Evolutionary conservation across 2,888 invertebrate genomes (phyloP).

Genomic region (Caenorhabditis becei): DNA sequence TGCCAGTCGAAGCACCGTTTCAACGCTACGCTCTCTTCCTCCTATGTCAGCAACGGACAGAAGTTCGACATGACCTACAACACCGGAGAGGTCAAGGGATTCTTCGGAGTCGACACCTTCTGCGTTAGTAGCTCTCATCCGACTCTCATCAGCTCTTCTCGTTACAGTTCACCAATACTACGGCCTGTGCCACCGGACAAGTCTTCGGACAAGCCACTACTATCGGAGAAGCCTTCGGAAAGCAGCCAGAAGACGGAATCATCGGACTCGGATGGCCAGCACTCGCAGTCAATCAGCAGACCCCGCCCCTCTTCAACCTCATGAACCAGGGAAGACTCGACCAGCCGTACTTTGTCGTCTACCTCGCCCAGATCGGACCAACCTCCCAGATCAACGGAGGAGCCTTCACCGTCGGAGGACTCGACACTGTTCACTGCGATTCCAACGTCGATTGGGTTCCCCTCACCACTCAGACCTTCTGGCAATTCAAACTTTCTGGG

Average conservation of each 20-base stretch:
- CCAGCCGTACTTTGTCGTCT: conserved; percentile 67
- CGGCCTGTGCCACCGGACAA: conserved; percentile 82
- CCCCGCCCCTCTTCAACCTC: conserved; percentile 76
- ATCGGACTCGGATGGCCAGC: conserved; percentile 83
- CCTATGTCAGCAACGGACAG: conserved; percentile 64
- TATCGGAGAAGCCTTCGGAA: conserved; percentile 84
- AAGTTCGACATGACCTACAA: conserved; percentile 74
- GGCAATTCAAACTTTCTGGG: conserved; percentile 71
- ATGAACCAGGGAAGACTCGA: conserved; percentile 71
- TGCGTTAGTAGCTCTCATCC: conserved; percentile 64
- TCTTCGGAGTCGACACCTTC: conserved; percentile 70
- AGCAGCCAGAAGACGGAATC: conserved; percentile 78
- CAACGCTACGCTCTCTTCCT: conserved; percentile 61
- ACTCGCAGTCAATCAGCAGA: conserved; percentile 83
- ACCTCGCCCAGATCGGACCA: conserved; percentile 63
- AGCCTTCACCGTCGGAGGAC: conserved; percentile 73
- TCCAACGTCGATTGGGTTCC: conserved; percentile 66
- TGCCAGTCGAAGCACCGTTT: conserved; percentile 71
- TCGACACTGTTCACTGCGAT: conserved; percentile 66
- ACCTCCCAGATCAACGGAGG: conserved; percentile 69
- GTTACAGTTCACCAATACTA: conserved; percentile 68
- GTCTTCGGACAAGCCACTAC: conserved; percentile 84
- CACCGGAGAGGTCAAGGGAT: conserved; percentile 77
- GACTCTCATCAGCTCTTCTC: background rate
- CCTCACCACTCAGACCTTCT: conserved; percentile 70